Evolutionary conservation across 2,888 invertebrate species (phyloP), one percentile per base, ranked within the genome.

Genomic region (Pristionchus mayeri): DNA sequence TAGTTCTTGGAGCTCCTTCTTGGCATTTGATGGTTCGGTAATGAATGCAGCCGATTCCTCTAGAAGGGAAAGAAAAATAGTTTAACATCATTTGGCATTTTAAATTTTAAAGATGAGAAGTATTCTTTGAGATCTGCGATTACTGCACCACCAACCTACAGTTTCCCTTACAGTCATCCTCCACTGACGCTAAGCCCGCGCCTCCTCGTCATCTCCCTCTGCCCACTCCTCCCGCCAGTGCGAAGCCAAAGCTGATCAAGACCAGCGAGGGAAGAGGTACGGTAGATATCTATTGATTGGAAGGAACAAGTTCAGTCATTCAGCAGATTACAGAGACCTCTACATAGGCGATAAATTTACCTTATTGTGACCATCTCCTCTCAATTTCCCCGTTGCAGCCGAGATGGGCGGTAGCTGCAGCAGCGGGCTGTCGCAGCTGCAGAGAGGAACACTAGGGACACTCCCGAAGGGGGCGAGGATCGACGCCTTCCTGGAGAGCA

Each of bases 391-490:
- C 27, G 4, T 75, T 75, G 48, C 40, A 75, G 48, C n/a, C 24
- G 48, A 75, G 27, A 48, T 30, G 3, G 11, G 6, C n/a, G 30
- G 71, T n/a, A 24, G 37, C n/a, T 2, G 63, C 34, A 71, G 71
- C 71, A 80, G 57, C 24, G 76, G 76, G 21, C 21, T 78, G 76
- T 50, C 27, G 24, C 76, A 78, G 50, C 57, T 80, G 40, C 80
- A 80, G 44, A 11, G 80, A 34, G 37, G 40, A 21, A 82, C 60
- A n/a, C 48, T 82, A n/a, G 98, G 98, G 27, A 98, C 98, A 16
- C 94, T 98, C 92, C 98, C 98, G 0, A 98, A 98, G 94, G 97
- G 96, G 78, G 97, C 97, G 16, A 95, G 98, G 88, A 98, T 98
- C 90, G 98, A 98, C 48, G 98, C 98, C 9, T 98, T 97, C 94